Conservation (phyloP, 1,140 invertebrate species). For the Apis cerana region DNA sequence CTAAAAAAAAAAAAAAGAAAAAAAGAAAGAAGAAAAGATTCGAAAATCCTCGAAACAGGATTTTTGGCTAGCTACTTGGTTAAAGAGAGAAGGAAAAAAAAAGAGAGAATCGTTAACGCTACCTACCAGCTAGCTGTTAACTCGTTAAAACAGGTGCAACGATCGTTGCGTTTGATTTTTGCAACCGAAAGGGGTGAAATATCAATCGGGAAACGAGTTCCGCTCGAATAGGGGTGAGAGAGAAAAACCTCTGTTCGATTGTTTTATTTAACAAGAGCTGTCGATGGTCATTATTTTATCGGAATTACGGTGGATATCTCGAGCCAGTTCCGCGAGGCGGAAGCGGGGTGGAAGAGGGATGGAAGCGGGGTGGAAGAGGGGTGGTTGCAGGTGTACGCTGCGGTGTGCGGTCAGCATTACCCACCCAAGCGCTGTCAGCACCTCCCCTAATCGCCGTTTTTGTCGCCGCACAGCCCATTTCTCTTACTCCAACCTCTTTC, state of each 20-base stretch:
- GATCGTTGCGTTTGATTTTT: neutral
- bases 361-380: neutral
- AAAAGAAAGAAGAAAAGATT: neutral
- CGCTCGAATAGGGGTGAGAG: neutral
- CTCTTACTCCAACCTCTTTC: constrained; percentile 55
- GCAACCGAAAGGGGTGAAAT: neutral
- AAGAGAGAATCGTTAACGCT: too few species aligned
- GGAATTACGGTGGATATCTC: constrained; percentile 53
- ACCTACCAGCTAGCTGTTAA: too few species aligned
- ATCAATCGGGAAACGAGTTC: constrained; percentile 1
- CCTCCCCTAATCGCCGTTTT: constrained; percentile 71
- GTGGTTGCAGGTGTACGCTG: constrained; percentile 62
- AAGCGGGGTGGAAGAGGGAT: neutral
- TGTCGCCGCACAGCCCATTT: constrained; percentile 61
- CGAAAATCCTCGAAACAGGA: neutral
- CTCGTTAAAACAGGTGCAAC: neutral
- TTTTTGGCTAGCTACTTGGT: too few species aligned
- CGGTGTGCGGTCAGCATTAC: constrained; percentile 67
- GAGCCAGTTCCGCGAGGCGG: constrained; percentile 2
- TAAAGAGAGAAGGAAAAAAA: neutral
- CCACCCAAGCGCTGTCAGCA: constrained; percentile 67
- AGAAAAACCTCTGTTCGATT: constrained; percentile 48
- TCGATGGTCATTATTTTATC: constrained; percentile 66
- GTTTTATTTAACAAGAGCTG: constrained; percentile 54
- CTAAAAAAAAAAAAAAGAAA: neutral